A percentile compares a stretch with the other conserved stretches of the same genome.
Evolutionary conservation across 2,888 invertebrate species (phyloP).

Genomic region (Agrotis puta): DNA sequence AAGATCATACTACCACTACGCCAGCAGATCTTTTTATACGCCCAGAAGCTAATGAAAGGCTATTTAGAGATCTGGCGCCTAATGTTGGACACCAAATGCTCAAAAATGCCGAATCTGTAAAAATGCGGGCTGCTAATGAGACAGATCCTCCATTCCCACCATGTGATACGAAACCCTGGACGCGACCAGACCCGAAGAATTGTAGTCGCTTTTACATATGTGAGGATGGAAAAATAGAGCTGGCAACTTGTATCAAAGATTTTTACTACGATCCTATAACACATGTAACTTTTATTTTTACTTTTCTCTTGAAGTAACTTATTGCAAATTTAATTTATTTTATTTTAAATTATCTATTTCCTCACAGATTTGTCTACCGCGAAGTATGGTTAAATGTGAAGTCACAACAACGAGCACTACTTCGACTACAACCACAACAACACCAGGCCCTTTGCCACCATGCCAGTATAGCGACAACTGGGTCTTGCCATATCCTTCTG

Average conservation of each 20-base stretch:
- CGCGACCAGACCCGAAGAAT: background rate
- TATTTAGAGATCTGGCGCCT: no score
- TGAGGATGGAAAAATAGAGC: background rate
- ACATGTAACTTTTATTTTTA: background rate
- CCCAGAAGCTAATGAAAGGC: background rate
- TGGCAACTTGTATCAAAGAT: background rate
- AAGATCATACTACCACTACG: background rate
- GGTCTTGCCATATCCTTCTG: background rate
- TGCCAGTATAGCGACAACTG: background rate
- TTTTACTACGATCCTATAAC: background rate
- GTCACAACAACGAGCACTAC: background rate
- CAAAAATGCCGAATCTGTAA: no score
- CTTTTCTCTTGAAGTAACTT: background rate
- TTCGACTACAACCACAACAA: background rate
- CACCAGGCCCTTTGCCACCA: background rate
- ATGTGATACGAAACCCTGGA: background rate
- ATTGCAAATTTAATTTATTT: background rate
- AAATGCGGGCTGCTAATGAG: background rate
- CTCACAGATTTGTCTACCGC: slow-evolving; percentile 10
- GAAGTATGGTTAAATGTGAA: background rate
- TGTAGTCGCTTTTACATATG: slow-evolving; percentile 12
- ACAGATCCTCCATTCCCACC: background rate
- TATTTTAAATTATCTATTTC: background rate
- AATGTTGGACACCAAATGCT: no score
- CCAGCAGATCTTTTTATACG: background rate